phyloP scores from a whole-genome alignment of 1,140 invertebrate species.

The Akabosia matsudoensis region DNA sequence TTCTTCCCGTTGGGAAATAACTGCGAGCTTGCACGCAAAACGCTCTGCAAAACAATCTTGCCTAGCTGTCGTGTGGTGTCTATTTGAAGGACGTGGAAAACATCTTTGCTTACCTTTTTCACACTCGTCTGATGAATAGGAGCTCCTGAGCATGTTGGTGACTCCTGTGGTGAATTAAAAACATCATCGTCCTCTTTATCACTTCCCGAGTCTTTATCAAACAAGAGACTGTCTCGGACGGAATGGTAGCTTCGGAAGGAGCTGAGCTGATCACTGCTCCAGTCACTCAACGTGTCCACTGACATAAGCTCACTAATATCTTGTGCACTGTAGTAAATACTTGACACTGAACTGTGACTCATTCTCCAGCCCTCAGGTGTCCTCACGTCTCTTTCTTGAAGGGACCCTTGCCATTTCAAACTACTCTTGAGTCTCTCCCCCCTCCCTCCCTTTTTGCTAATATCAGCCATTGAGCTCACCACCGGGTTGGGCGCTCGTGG shows the following conservation, averaged over 20 bases:
- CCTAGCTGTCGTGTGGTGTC: too few relatives aligned
- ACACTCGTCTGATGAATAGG: slow-evolving; percentile 54
- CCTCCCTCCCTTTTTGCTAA: not conserved
- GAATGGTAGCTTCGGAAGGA: slow-evolving; percentile 45
- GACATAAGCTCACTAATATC: slow-evolving; percentile 45
- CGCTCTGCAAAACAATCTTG: too few relatives aligned
- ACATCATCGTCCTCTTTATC: slow-evolving; percentile 60
- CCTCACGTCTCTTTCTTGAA: not conserved
- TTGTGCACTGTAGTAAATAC: slow-evolving; percentile 44
- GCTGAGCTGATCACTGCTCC: slow-evolving; percentile 27
- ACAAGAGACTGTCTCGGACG: slow-evolving; percentile 28
- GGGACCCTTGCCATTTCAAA: not conserved
- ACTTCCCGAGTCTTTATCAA: slow-evolving; percentile 55
- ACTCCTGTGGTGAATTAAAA: slow-evolving; percentile 58
- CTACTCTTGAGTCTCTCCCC: slow-evolving; percentile 3
- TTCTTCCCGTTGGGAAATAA: too few relatives aligned
- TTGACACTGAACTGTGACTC: slow-evolving; percentile 43
- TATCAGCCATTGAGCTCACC: not conserved
- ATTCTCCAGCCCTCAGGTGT: slow-evolving; percentile 34
- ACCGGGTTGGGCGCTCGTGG: not conserved
- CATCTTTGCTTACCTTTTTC: slow-evolving; percentile 65
- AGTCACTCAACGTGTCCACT: slow-evolving; percentile 34
- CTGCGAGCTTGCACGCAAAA: too few relatives aligned
- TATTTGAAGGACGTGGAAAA: too few relatives aligned
- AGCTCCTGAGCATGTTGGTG: slow-evolving; percentile 63